A percentile compares a stretch with the other conserved stretches of the same genome.
Evolutionary conservation across 2,113 vertebrate species (phyloP).

Genomic region (Myxocyprinus asiaticus): DNA sequence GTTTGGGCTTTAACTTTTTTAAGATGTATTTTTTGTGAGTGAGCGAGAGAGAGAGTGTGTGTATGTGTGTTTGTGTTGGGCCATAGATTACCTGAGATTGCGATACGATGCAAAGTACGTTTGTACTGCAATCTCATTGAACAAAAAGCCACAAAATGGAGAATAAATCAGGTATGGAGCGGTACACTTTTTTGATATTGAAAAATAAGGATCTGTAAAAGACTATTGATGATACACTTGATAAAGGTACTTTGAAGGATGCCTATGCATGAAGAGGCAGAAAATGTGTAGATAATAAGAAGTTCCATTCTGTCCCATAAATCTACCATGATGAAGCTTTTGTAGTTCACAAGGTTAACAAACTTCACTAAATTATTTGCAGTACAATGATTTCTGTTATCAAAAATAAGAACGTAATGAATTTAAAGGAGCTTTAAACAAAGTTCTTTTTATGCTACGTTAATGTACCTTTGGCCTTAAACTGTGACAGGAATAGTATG

Average conservation of each 20-base stretch:
- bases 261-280: constrained; percentile 57
- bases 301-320: constrained; percentile 23
- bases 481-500: constrained; percentile 58
- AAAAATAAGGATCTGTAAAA: constrained; percentile 62
- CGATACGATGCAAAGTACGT: constrained; percentile 32
- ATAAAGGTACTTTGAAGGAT: constrained; percentile 49
- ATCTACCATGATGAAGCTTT: constrained; percentile 28
- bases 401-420: constrained; percentile 26
- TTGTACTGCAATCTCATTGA: constrained; percentile 17
- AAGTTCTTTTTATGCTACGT: constrained; percentile 43
- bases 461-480: constrained; percentile 65
- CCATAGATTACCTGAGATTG: constrained; percentile 15
- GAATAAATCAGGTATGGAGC: not conserved
- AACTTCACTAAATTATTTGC: constrained; percentile 43
- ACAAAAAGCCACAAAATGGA: not conserved
- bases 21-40: not conserved
- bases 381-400: constrained; percentile 43
- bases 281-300: not conserved
- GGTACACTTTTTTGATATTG: constrained; percentile 29
- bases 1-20: constrained; percentile 48
- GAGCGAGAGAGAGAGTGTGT: not conserved
- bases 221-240: constrained; percentile 43
- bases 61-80: not conserved
- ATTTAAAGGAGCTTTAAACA: constrained; percentile 23
- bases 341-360: no score